These are phyloP conservation scores for Laticauda laticaudata DNA, from an alignment of 2,113 vertebrate species.

Conservation along the genomic window DNA sequence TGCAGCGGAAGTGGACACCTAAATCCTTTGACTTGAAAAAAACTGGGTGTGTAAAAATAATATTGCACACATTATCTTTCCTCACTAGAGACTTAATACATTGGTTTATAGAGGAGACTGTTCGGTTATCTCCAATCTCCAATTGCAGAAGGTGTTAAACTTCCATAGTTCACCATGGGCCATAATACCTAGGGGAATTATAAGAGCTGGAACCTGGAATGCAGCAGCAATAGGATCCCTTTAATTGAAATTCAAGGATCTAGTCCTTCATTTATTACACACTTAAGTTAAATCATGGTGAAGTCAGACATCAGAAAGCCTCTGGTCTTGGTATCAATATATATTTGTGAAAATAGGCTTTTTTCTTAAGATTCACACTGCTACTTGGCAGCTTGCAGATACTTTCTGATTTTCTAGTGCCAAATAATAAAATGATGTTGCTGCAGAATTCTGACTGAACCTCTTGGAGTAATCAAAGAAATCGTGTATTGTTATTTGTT, in stretches of 20 bases:
- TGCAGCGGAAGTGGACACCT: neutral
- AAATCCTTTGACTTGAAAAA: neutral
- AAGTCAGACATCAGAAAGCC: neutral
- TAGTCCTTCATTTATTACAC: neutral
- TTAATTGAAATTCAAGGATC: neutral
- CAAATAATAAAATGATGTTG: neutral
- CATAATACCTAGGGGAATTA: neutral
- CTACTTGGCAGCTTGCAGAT: neutral
- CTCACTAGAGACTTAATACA: neutral
- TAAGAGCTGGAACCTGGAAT: neutral
- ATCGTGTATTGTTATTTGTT: neutral
- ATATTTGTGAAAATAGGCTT: neutral
- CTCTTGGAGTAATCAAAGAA: constrained; percentile 10
- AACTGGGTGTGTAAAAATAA: neutral
- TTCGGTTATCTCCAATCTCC: neutral
- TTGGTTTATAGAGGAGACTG: neutral
- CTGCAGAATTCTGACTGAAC: neutral
- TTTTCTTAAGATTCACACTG: neutral
- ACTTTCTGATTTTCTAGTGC: neutral
- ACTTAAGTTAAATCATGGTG: neutral
- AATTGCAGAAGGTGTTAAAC: neutral
- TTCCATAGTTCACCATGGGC: neutral
- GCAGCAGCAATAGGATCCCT: neutral
- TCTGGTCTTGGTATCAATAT: neutral
- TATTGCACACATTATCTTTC: neutral